Conservation (phyloP, 2,113 vertebrate genomes). For the Brienomyrus longianalis region DNA sequence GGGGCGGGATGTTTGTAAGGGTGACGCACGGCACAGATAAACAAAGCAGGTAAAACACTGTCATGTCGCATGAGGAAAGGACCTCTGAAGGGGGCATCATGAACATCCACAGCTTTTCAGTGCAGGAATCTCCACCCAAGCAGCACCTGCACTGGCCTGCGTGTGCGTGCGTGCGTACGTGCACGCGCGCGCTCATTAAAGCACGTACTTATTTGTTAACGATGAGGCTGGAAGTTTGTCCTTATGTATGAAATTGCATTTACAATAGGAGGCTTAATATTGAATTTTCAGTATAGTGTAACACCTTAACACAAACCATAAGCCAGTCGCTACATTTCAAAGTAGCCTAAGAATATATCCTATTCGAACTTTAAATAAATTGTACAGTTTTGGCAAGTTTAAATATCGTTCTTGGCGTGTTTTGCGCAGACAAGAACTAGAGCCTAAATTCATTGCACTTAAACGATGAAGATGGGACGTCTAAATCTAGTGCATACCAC, state of each 20-base stretch:
- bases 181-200: not conserved
- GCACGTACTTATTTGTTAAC: not conserved
- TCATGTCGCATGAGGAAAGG: not conserved
- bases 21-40: constrained; percentile 30
- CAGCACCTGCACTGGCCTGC: not conserved
- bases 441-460: constrained; percentile 77
- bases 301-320: constrained; percentile 9
- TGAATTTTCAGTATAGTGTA: constrained; percentile 15
- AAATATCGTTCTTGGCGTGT: constrained; percentile 63
- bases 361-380: constrained; percentile 37
- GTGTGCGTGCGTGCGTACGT: not conserved
- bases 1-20: constrained; percentile 34
- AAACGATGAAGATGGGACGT: constrained; percentile 62
- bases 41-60: constrained; percentile 48
- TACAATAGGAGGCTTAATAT: constrained; percentile 8
- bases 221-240: not conserved
- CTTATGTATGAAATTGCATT: not conserved
- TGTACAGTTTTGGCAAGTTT: constrained; percentile 61
- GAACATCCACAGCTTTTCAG: not conserved
- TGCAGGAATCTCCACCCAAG: not conserved
- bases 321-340: constrained; percentile 18
- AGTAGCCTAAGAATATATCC: constrained; percentile 23
- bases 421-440: constrained; percentile 62
- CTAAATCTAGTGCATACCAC: constrained; percentile 62
- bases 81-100: not conserved